Base-by-base conservation (phyloP, 2,113 vertebrate species). In the Gymnogyps californianus region DNA sequence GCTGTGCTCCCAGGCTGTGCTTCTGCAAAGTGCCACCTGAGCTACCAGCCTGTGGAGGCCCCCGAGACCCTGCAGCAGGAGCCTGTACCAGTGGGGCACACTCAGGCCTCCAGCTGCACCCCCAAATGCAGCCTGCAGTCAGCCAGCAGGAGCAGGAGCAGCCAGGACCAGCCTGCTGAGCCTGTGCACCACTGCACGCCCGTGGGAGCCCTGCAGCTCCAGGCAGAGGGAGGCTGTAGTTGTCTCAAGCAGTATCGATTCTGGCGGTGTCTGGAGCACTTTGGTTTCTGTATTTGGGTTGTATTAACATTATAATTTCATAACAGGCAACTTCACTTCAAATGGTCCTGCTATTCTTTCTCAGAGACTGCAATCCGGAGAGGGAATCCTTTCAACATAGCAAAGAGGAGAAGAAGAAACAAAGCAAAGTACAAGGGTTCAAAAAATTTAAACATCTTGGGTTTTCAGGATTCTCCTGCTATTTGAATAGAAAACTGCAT, bases 401-500 rank as follows among this genome's bases (percentile, higher is more conserved):
- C 13, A 21, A 80, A 89, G 65, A 77, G n/a, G 34, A 89, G 44
- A 34, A 82, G 85, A 76, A 95, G 31, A 80, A 91, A 71, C n/a
- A 71, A 90, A 91, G 57, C 62, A 89, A 65, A 80, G 66, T 83
- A 47, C 16, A 52, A 75, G 42, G 17, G 59, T 66, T 83, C 9
- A 51, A 31, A 61, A 52, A 32, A 84, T 86, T 66, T 44, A 95
- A 89, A 70, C 47, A 87, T 44, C 55, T 84, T 89, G 79, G 7
- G 11, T 79, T 90, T 96, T 95, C 66, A 84, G 76, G 90, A 95
- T 76, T 80, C 25, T 89, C 84, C 21, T 79, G 82, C 54, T 91
- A 71, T 93, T 96, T 96, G 76, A 82, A 54, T 44, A 95, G 89
- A 87, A 91, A 83, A 89, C 55, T 75, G 66, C 47, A 46, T 80